Conservation (phyloP, 2,888 invertebrate species). For the Harpagoxenus sublaevis region DNA sequence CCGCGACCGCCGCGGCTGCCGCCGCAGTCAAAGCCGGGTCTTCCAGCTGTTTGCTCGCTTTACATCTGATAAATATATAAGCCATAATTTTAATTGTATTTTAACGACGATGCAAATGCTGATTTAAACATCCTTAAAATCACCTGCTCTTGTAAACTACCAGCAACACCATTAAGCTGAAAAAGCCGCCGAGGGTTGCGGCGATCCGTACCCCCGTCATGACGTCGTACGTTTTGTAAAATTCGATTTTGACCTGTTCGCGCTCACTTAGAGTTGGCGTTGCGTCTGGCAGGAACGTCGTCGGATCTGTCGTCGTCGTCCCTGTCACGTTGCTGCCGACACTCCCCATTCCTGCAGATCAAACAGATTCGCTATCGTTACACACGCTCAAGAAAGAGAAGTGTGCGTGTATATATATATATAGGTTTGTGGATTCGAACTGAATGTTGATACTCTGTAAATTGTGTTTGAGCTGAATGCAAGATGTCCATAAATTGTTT, state of each 20-base stretch:
- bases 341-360: slow-evolving; percentile 82
- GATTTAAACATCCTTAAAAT: neutral
- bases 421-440: neutral
- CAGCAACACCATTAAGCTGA: slow-evolving; percentile 96
- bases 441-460: slow-evolving; percentile 20
- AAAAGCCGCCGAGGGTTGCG: slow-evolving; percentile 96
- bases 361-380: slow-evolving; percentile 39
- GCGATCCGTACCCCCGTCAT: slow-evolving; percentile 98
- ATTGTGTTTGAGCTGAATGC: slow-evolving; percentile 25
- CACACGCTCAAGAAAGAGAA: neutral
- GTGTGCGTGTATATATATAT: neutral
- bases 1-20: slow-evolving; percentile 92
- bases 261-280: slow-evolving; percentile 87
- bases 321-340: slow-evolving; percentile 84
- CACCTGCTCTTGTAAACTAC: slow-evolving; percentile 95
- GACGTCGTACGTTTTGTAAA: slow-evolving; percentile 96
- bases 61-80: slow-evolving; percentile 82
- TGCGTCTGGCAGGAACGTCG: slow-evolving; percentile 86
- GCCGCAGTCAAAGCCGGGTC: slow-evolving; percentile 92
- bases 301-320: slow-evolving; percentile 87
- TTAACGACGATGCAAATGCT: neutral
- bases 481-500: slow-evolving; percentile 15
- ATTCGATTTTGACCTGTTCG: slow-evolving; percentile 92
- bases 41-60: slow-evolving; percentile 86
- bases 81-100: neutral